phyloP scores from a whole-genome alignment of 2,113 vertebrate species.

The Struthio camelus region DNA sequence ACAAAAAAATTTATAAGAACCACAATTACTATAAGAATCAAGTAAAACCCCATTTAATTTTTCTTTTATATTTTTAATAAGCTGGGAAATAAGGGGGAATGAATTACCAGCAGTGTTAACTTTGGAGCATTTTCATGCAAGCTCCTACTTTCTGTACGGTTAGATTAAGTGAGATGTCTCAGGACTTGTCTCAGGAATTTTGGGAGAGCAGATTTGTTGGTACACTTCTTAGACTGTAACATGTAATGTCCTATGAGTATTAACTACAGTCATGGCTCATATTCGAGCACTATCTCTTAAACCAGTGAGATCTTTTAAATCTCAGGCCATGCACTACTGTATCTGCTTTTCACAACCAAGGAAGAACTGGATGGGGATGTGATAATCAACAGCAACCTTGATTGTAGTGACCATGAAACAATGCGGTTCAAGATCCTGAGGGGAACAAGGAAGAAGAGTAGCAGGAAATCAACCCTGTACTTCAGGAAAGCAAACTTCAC shows the following conservation, averaged over 20 bases:
- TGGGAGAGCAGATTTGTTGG: neutral
- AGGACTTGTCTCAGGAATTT: neutral
- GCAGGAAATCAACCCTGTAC: neutral
- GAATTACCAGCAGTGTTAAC: neutral
- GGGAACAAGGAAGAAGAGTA: neutral
- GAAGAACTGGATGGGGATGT: neutral
- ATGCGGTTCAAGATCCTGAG: neutral
- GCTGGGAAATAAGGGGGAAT: rapidly evolving
- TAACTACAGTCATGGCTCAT: neutral
- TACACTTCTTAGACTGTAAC: neutral
- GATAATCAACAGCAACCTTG: neutral
- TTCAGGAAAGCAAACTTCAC: neutral
- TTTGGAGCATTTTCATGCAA: neutral
- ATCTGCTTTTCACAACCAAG: neutral
- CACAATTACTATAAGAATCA: neutral
- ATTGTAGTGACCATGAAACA: neutral
- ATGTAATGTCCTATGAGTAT: neutral
- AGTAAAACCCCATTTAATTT: neutral
- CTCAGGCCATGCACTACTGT: neutral
- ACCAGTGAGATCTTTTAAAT: neutral
- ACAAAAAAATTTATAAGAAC: neutral
- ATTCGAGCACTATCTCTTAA: neutral
- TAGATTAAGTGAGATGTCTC: neutral
- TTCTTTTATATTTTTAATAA: neutral
- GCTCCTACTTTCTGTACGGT: neutral